Base-by-base conservation (phyloP, 2,888 invertebrate genomes). In the Pandemis cinnamomeana region DNA sequence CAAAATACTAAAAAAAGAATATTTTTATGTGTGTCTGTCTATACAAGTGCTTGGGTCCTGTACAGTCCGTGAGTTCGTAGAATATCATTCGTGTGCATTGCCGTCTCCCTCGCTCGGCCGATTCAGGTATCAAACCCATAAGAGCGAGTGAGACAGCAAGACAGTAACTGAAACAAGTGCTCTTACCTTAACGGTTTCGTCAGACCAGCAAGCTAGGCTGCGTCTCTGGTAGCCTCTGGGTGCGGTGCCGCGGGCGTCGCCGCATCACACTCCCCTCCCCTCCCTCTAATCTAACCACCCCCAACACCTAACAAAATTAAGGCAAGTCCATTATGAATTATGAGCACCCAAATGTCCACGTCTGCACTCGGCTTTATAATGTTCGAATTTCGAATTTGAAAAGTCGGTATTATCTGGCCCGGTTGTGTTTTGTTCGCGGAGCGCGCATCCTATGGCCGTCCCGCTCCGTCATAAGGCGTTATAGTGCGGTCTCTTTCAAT, bases 391-490 rank as follows among this genome's bases (percentile, higher is more conserved):
- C 84, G 81, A 81, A 81, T 80, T 85, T 82, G 78, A 80, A 83
- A 81, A 81, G 82, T 80, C 79, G 81, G 80, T 87, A 90, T 92
- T 93, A 93, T 86, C 93, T 93, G 87, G 87, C 88, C 83, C 86
- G 87, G 85, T 86, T 86, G 83, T 81, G 87, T 86, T 86, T 87
- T 86, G 58, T 58, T 58, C 89, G 85, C 90, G 88, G 81, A 86
- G 86, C 89, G 85, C 92, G 91, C 87, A 89, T 83, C 77, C 80
- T 89, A 83, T 86, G 84, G 88, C 89, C 87, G 89, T 90, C 90
- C 84, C 88, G 91, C 93, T 93, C 92, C 93, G 93, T 93, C 73
- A 92, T 93, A 93, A 92, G 87, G 89, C 87, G 88, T 86, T 91
- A 88, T 86, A 78, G 71, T 83, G 83, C 81, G 78, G 84, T 88